Evolutionary conservation across 2,113 vertebrate species (phyloP).

Genomic region (Carassius gibelio): DNA sequence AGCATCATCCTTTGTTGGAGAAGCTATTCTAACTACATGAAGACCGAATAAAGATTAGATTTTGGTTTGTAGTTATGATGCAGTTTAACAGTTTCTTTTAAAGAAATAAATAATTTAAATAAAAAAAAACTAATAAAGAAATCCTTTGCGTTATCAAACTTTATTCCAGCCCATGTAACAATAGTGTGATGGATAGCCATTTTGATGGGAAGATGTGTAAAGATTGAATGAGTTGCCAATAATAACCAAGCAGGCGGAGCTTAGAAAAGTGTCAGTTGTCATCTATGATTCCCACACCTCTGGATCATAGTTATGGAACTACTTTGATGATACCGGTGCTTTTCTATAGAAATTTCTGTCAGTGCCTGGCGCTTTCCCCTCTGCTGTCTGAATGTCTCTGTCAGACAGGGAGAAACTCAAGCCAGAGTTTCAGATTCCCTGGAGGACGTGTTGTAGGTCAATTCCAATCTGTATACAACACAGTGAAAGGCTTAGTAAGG

Average conservation of each 20-base stretch:
- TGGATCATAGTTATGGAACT: not conserved
- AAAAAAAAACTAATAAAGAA: too few species aligned
- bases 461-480: constrained; percentile 33
- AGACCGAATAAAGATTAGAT: not conserved
- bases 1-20: not conserved
- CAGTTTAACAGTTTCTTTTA: too few species aligned
- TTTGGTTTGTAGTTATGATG: too few species aligned
- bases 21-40: constrained; percentile 22
- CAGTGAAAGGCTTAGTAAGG: not conserved
- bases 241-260: not conserved
- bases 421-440: constrained; percentile 46
- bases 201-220: not conserved
- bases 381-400: constrained; percentile 9
- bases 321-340: not conserved
- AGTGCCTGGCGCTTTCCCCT: not conserved
- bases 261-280: not conserved
- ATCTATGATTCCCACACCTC: not conserved
- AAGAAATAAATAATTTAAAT: too few species aligned
- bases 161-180: too few species aligned
- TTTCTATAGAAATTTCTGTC: not conserved
- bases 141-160: too few species aligned
- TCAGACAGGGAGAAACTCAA: constrained; percentile 47
- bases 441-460: constrained; percentile 41
- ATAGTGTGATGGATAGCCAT: not conserved
- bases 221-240: not conserved